Evolutionary conservation across 2,888 invertebrate genomes (phyloP), one percentile per base, ranked within the genome.

Genomic region (Noctua comes): DNA sequence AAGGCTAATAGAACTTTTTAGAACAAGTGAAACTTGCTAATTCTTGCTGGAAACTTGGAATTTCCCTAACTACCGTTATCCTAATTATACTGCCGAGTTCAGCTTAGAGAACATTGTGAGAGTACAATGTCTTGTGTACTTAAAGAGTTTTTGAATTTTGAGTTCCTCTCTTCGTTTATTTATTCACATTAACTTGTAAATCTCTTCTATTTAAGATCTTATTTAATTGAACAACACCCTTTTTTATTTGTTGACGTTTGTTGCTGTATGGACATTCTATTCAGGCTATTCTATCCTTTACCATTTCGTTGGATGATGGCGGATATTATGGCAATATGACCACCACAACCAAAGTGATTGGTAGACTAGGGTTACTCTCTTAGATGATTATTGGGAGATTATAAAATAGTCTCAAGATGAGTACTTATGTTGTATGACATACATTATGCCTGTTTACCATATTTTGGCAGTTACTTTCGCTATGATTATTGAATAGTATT

Each of bases 1-100:
- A 73, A 81, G 69, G 48, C n/a, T 77, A 82, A 85, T 65, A 65
- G 10, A 36, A 74, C 62, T 70, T 86, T 64, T 68, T 27, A 70
- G 76, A 82, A 82, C 66, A 86, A 82, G 59, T 86, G 66, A 62
- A 82, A 86, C 66, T 82, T 86, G 66, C 46, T 70, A 81, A 81
- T 81, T 73, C 46, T 27, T 73, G 66, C 68, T 68, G 24, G 73
- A 68, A 81, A 85, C 81, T 82, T 68, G 48, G 48, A 64, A 68
- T 64, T 85, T 64, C 68, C 81, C 46, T 64, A 62, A 81, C 62
- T 78, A 85, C 48, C 40, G 40, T 85, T 85, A 81, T 81, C 24
- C 57, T 68, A 81, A 85, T 85, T 85, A 73, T 64, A 68, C 73
- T 57, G 62, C 46, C 57, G 48, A 57, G 18, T 27, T 71, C 16